A percentile compares a stretch with the other conserved stretches of the same genome.
phyloP scores from a whole-genome alignment of 2,113 vertebrate genomes.

The Mystacornis crossleyi region DNA sequence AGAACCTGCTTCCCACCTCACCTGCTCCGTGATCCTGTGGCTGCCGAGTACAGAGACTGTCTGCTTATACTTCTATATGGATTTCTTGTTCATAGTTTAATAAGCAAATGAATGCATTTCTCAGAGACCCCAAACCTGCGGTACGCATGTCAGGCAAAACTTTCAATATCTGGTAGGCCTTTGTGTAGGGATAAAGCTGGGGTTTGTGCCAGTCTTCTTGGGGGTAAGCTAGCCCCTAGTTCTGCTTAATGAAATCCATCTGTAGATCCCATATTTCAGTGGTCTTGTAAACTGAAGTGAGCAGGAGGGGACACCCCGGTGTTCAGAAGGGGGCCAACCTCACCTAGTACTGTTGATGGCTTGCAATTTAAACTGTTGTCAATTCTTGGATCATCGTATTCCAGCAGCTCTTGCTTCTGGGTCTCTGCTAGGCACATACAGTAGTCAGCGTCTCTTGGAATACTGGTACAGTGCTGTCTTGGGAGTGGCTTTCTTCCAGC shows the following conservation, averaged over 20 bases:
- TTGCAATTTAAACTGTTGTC: not conserved
- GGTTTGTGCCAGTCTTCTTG: rapidly evolving
- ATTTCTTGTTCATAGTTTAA: not conserved
- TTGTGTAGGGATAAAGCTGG: not conserved
- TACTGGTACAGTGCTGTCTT: not conserved
- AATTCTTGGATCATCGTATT: not conserved
- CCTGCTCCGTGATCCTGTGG: not conserved
- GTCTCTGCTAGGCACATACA: not conserved
- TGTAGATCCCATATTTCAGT: rapidly evolving
- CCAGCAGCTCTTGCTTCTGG: not conserved
- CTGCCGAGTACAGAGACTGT: not conserved
- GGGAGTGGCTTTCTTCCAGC: not conserved
- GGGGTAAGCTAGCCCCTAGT: not conserved
- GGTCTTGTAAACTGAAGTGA: not conserved
- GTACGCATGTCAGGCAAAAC: not conserved
- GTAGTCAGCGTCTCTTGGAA: not conserved
- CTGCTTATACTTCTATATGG: not conserved
- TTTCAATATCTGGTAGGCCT: rapidly evolving
- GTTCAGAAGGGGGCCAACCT: rapidly evolving
- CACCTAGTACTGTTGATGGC: not conserved
- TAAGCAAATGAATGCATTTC: not conserved
- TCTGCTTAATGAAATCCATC: not conserved
- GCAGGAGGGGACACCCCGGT: rapidly evolving
- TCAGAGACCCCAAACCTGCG: not conserved
- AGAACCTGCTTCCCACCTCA: not conserved